Evolutionary conservation across 1,140 invertebrate genomes (phyloP), one percentile per base, ranked within the genome.

Genomic region (Pseudomyrmex flavicornis): DNA sequence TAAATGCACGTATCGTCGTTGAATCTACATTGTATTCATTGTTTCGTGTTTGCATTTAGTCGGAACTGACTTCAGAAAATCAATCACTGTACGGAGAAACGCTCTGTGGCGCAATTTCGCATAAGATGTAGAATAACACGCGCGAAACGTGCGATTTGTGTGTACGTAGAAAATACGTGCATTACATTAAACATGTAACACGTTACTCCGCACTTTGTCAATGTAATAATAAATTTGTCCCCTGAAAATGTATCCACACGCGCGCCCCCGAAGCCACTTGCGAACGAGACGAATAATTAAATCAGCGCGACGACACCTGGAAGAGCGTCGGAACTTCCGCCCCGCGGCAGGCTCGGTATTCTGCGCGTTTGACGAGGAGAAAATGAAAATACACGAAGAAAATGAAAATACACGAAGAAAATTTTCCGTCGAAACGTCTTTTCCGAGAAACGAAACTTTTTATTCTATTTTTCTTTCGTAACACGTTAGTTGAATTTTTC

Each of bases 321-420:
- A 10, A 66, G 68, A 56, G 20, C 22, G 35, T 35, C 35, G 17
- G 20, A 70, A 48, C 35, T 59, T 58, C 20, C 61, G 17, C 15
- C 10, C 62, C 63, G 61, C 26, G 8, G n/a, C 50, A 9, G 4
- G 10, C 5, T 17, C 44, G 22, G 61, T 52, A 44, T 52, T 62
- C 22, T 22, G 65, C 17, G 44, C 50, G 35, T 44, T 70, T 75
- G 2, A 13, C 1, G 0, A 17, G 17, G 15, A 26, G 63, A 17
- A 17, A 17, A 22, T 17, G 7, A 2, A 13, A 54, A 62, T 58
- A 58, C 69, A 61, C 62, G 82, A 75, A 88, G 86, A 79, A 87
- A 79, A 58, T 20, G n/a, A n/a, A n/a, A 54, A 62, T 58, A 58
- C 69, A 61, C 62, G 82, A 75, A 88, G 86, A 79, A 87, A 79